Base-by-base conservation (phyloP, 2,888 invertebrate genomes). In the Nipponacmea schrenckii region DNA sequence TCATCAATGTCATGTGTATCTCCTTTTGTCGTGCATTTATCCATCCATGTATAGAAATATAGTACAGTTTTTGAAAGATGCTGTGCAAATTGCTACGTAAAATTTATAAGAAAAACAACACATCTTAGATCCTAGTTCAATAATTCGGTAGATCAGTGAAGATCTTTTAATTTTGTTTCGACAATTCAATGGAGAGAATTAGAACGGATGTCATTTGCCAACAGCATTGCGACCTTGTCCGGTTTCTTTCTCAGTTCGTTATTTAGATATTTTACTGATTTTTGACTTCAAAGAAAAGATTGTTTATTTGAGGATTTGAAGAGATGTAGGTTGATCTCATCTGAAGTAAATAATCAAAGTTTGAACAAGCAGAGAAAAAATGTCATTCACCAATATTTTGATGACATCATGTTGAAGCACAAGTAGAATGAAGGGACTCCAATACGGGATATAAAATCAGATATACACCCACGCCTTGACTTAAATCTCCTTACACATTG, bases 361-460 rank as follows among this genome's bases (percentile, higher is more conserved):
- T 56, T 56, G 24, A 20, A 56, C 24, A 56, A 24, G 20, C 56
- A 56, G 56, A 10, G 56, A 56, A 56, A 39, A 56, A 56, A 56
- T 56, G 56, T 5, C 56, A 56, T 56, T 56, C 56, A 56, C 56
- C 56, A 56, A 56, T 56, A 56, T 56, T 56, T 56, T 56, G 56
- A 56, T 56, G 56, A 56, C 56, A 56, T 56, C 56, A 56, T 56
- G 56, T 56, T 56, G 24, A 56, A 56, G 24, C 24, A 20, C 24
- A 24, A 39, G 56, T 8, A 56, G 20, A 24, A 20, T 24, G 56
- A 56, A 24, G 20, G 24, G 24, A 56, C 20, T 24, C 24, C 24
- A 56, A 56, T 56, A 56, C 56, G 24, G 24, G 56, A 56, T 56
- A 56, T 56, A 56, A 56, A 56, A 56, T 56, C 56, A 24, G 20